Evolutionary conservation across 2,113 vertebrate species (phyloP).

Genomic region (Barbus barbus): DNA sequence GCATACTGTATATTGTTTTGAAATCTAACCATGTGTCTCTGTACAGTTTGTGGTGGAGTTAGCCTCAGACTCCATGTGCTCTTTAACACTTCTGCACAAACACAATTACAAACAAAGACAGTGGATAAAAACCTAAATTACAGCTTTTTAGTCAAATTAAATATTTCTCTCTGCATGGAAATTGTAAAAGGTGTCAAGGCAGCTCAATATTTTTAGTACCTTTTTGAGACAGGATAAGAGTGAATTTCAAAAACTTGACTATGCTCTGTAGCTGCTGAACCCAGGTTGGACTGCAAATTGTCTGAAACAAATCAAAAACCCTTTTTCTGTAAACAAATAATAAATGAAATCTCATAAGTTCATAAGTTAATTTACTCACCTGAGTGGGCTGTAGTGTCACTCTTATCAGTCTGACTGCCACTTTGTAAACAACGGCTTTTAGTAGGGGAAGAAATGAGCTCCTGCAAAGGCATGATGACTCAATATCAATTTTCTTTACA

Average conservation of each 20-base stretch:
- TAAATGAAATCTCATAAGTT: not conserved
- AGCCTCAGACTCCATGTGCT: conserved; percentile 68
- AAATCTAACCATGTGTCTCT: conserved; percentile 68
- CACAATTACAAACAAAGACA: not conserved
- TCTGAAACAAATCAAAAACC: conserved; percentile 46
- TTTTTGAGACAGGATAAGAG: conserved; percentile 57
- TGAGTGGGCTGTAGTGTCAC: conserved; percentile 51
- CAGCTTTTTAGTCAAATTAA: not conserved
- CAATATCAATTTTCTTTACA: not conserved
- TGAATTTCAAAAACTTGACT: conserved; percentile 69
- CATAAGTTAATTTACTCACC: conserved; percentile 19
- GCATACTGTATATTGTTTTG: too few species aligned
- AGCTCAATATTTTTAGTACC: conserved; percentile 53
- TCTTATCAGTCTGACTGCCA: conserved; percentile 65
- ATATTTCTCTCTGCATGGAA: not conserved
- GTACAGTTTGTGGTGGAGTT: conserved; percentile 77
- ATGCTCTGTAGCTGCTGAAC: conserved; percentile 61
- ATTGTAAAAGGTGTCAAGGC: not conserved
- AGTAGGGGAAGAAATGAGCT: conserved; percentile 75
- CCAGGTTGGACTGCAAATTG: conserved; percentile 41
- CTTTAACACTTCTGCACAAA: conserved; percentile 55
- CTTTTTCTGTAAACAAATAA: not conserved
- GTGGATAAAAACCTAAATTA: too few species aligned
- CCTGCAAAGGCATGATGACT: conserved; percentile 68
- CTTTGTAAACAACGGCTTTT: conserved; percentile 69